A percentile compares a stretch with the other conserved stretches of the same genome.
phyloP scores from a whole-genome alignment of 35 echinoderm and acorn worm genomes.

The Strongylocentrotus purpuratus region DNA sequence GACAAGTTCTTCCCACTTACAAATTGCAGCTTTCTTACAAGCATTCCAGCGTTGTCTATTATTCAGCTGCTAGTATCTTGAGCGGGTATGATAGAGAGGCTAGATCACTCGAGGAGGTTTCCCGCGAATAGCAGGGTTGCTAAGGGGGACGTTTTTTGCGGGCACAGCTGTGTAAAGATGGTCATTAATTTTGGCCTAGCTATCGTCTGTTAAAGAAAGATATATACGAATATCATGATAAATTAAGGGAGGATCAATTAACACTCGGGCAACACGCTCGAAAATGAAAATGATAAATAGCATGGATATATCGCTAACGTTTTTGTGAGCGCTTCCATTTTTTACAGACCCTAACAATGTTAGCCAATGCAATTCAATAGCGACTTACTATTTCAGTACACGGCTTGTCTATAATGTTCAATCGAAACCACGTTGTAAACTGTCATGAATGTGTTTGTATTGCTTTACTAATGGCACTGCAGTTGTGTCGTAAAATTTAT shows the following conservation, averaged over 20 bases:
- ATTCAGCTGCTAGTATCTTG: constrained; percentile 11
- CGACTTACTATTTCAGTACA: too few species aligned
- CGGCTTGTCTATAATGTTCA: too few species aligned
- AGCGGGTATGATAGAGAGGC: not conserved
- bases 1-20: not conserved
- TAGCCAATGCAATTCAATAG: too few species aligned
- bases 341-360: too few species aligned
- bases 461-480: too few species aligned
- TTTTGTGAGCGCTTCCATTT: too few species aligned
- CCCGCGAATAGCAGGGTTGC: constrained; percentile 19
- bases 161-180: constrained; percentile 32
- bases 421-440: too few species aligned
- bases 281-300: not conserved
- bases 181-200: not conserved
- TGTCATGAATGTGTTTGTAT: too few species aligned
- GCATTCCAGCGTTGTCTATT: constrained; percentile 20
- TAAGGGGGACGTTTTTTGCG: not conserved
- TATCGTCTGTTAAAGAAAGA: not conserved
- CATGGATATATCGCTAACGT: too few species aligned
- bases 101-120: not conserved
- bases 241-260: not conserved
- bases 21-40: not conserved
- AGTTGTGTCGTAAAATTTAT: too few species aligned
- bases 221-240: not conserved
- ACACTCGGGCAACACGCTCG: not conserved